Percentiles rank a stretch among this genome's conserved stretches.
Conservation (phyloP, 2,888 invertebrate species). For the Habrosyne pyritoides region DNA sequence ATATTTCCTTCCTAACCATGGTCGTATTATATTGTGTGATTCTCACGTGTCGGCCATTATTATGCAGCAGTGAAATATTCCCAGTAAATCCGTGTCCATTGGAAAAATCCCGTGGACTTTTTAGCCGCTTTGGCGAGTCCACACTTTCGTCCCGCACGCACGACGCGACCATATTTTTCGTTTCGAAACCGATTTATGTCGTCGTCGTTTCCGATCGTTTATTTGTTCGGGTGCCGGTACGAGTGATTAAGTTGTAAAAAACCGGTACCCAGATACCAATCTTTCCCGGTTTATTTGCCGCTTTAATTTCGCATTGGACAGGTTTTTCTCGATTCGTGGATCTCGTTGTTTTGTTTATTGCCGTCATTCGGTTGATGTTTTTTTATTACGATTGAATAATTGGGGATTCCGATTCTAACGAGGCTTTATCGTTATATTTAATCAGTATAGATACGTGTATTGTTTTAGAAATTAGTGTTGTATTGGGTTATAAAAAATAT, state of each 20-base stretch:
- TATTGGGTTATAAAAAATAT: background rate
- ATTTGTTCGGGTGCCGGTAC: conserved; percentile 40
- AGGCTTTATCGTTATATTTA: conserved; percentile 13
- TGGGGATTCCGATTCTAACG: conserved; percentile 24
- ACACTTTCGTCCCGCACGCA: conserved; percentile 16
- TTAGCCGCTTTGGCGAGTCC: conserved; percentile 1
- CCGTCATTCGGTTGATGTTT: conserved; percentile 23
- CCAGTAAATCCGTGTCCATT: background rate
- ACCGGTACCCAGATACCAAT: conserved; percentile 12
- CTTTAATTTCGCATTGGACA: conserved; percentile 24
- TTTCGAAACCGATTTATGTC: conserved; percentile 45
- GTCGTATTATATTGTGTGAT: background rate
- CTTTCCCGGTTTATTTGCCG: conserved; percentile 17
- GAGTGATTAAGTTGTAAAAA: conserved; percentile 40
- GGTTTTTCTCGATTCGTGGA: conserved; percentile 25
- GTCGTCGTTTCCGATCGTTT: conserved; percentile 39
- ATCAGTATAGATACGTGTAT: background rate
- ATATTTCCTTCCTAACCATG: background rate
- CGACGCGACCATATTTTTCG: conserved; percentile 37
- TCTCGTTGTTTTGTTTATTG: conserved; percentile 28
- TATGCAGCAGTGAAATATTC: background rate
- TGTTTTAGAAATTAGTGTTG: background rate
- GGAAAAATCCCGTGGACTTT: background rate
- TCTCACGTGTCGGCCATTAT: background rate
- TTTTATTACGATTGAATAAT: conserved; percentile 32